Base-by-base conservation (phyloP, 2,888 invertebrate genomes). In the Patella ulyssiponensis region DNA sequence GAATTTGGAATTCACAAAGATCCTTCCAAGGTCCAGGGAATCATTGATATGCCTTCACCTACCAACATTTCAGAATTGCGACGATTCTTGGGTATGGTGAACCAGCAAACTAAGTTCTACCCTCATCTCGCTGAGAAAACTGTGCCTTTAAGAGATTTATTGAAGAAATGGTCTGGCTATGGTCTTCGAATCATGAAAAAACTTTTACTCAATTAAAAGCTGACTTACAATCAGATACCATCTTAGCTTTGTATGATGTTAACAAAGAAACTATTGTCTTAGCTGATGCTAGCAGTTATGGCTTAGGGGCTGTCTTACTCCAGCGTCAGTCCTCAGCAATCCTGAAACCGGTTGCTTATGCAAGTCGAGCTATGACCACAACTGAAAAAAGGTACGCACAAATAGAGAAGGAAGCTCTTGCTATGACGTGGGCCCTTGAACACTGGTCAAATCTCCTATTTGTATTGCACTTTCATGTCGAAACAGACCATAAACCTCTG, bases 401-500 rank as follows among this genome's bases (percentile, higher is more conserved):
- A 17, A 56, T 56, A 17, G n/a, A 56, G n/a, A 56, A 56, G n/a
- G 15, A 56, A 56, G 11, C 58, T 17, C 20, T 58, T n/a, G n/a
- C 58, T 4, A 58, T 58, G 58, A 58, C 58, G 0, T 58, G 58
- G 58, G 58, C 58, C 3, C 58, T 58, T 58, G 58, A 58, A 58
- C 58, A 58, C n/a, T 58, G 58, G 58, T 58, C 58, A 15, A 58
- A 58, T 58, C 12, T 58, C n/a, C 58, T 58, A 15, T 7, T 58
- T 58, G 58, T 4, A n/a, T n/a, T 58, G n/a, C 58, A n/a, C 12
- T 58, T 58, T 58, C 58, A 58, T 7, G 74, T 74, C 12, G 54
- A 76, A 74, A 78, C 74, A 44, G 76, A 80, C 52, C 78, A 80
- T 69, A 80, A 80, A 56, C 78, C 76, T 11, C 69, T 80, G 17